A percentile compares a stretch with the other conserved stretches of the same genome.
These are phyloP conservation scores for Karalla daura DNA, from an alignment of 2,797 vertebrate species.

Conservation along the genomic window DNA sequence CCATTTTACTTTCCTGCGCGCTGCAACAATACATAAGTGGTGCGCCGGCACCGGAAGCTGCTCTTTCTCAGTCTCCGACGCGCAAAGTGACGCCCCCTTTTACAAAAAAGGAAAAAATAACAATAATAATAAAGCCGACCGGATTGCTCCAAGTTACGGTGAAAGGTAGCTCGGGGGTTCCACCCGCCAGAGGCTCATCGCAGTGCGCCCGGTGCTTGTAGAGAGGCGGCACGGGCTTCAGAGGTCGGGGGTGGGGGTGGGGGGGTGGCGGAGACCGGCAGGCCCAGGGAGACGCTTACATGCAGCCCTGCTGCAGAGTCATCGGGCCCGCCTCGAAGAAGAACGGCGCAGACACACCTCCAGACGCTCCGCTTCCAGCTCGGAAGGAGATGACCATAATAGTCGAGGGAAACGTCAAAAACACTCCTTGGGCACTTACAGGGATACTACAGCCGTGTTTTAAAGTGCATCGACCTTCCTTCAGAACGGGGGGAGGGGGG, in stretches of 20 bases:
- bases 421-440: constrained; percentile 37
- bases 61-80: constrained; percentile 54
- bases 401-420: constrained; percentile 39
- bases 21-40: constrained; percentile 99
- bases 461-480: constrained; percentile 83
- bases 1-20: constrained; percentile 99
- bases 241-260: constrained; percentile 41
- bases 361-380: constrained; percentile 57
- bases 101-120: no score
- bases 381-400: constrained; percentile 61
- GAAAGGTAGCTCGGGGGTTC: constrained; percentile 86
- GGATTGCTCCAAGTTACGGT: constrained; percentile 80
- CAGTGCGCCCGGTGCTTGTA: constrained; percentile 82
- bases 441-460: constrained; percentile 52
- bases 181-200: constrained; percentile 91
- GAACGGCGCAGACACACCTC: constrained; percentile 49
- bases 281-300: constrained; percentile 77
- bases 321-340: constrained; percentile 54
- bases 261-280: constrained; percentile 70
- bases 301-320: constrained; percentile 89
- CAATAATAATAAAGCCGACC: constrained; percentile 52
- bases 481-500: constrained; percentile 79
- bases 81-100: constrained; percentile 48
- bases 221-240: constrained; percentile 71
- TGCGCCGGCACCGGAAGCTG: constrained; percentile 78